Evolutionary conservation across 1,140 invertebrate species (phyloP), one percentile per base, ranked within the genome.

Genomic region (Augochlora pura): DNA sequence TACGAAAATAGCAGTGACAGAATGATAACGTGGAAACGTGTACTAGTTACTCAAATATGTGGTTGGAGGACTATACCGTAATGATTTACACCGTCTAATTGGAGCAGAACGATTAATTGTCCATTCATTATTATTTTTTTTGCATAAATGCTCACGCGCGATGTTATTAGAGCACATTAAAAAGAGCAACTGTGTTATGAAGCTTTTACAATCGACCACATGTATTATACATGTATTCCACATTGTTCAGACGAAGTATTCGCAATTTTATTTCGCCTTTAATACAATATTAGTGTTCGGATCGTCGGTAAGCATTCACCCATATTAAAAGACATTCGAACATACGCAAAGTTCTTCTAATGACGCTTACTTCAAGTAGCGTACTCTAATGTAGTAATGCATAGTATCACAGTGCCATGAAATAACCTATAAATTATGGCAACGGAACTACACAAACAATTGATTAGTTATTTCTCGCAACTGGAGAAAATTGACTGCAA

Each of bases 391-490:
- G 25, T 21, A 8, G 32, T 32, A 32, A 32, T n/a, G 0, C 10
- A 12, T 4, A 2, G 32, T 54, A 32, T 1, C 52, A 54, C 23
- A 6, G 18, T 32, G 2, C 49, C 16, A 10, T 25, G 60, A 16
- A 62, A 0, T 76, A 80, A 80, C 73, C 79, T 80, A 60, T 39
- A 52, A 23, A 16, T 0, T 27, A 81, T 81, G 75, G 62, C 75
- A 25, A 78, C 38, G n/a, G 75, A 88, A 65, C 70, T 91, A 9
- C 80, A 86, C 14, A 88, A 84, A 81, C 78, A 75, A 72, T 77
- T 91, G n/a, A 77, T 86, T 2, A 82, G 83, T 63, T 92, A 89
- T 72, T 92, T 86, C 70, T 70, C 82, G 1, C 86, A 86, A 8
- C 23, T 91, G 5, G 83, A 85, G 27, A 87, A 76, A 49, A 62